Evolutionary conservation across 2,113 vertebrate genomes (phyloP).

Genomic region (Cnemophilus loriae): DNA sequence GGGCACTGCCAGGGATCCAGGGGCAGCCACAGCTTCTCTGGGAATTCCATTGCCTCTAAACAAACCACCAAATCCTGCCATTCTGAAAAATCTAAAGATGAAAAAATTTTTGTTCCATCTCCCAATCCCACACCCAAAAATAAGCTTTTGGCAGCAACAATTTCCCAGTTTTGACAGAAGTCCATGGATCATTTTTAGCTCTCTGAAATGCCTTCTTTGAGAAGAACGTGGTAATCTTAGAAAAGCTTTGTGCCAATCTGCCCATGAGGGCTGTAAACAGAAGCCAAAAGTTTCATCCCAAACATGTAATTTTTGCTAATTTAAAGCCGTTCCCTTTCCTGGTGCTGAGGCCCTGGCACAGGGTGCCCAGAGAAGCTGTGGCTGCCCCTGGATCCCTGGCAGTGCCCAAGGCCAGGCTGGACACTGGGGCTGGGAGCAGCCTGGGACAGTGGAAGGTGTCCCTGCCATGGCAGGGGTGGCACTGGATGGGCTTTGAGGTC

Average conservation of each 20-base stretch:
- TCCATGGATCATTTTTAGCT: background rate
- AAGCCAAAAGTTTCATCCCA: background rate
- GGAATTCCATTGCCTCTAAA: background rate
- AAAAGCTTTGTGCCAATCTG: background rate
- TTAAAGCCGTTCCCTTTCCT: background rate
- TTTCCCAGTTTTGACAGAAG: background rate
- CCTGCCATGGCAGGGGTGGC: background rate
- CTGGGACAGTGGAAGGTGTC: background rate
- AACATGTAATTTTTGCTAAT: background rate
- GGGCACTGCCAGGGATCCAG: background rate
- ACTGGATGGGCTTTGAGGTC: accelerated
- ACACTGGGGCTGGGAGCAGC: background rate
- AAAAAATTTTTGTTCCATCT: background rate
- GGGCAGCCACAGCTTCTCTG: background rate
- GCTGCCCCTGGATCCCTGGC: background rate
- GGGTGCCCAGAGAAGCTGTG: background rate
- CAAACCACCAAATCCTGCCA: background rate
- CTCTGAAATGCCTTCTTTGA: background rate
- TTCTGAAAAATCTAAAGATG: background rate
- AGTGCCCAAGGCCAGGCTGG: background rate
- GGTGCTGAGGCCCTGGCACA: background rate
- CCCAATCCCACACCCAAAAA: background rate
- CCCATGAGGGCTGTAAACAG: background rate
- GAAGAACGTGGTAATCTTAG: background rate
- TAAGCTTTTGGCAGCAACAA: background rate